Base-by-base conservation (phyloP, 1,140 invertebrate genomes). In the Eueides isabella region DNA sequence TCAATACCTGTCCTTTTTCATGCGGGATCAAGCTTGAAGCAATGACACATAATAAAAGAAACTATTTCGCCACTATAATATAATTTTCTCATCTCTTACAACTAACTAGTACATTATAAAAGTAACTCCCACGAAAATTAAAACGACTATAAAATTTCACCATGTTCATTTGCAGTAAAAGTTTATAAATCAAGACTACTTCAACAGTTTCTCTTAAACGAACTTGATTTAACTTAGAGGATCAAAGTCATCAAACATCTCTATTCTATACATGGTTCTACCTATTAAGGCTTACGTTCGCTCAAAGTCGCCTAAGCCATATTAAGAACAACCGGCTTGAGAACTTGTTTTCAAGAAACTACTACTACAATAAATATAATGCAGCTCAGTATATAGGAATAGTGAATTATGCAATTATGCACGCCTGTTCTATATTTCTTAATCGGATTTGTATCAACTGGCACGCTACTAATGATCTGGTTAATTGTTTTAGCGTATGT, bases 291-390 rank as follows among this genome's bases (percentile, higher is more conserved):
- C 55, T 73, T 72, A 76, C 28, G 72, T 78, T 72, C 35, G 38
- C 70, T 78, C 71, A 75, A 78, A 78, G 74, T 71, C 72, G 71
- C 33, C 64, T 78, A 71, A 73, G 70, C 77, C 71, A 64, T 78
- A 75, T 78, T 78, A 72, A 76, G 74, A 78, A 78, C 74, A 78
- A 78, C 69, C 70, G 48, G 73, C 74, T 73, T 63, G 44, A 38
- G 31, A 71, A 71, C 77, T 76, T 73, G 77, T 79, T 75, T 62
- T 69, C 7, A 75, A 78, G 44, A 73, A 71, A 73, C 67, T 71
- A 61, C 72, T 12, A 38, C 4, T 1, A 16, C 12, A 14, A 16
- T 38, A 55, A 55, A 55, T 55, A 55, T 55, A 55, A 55, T 55
- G 4, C 19, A 26, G 19, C 1, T 12, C 11, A 26, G 4, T 55